Percentiles rank a stretch among this genome's conserved stretches.
phyloP scores from a whole-genome alignment of 1,140 invertebrate genomes.

The Pseudachorutes palmiensis region DNA sequence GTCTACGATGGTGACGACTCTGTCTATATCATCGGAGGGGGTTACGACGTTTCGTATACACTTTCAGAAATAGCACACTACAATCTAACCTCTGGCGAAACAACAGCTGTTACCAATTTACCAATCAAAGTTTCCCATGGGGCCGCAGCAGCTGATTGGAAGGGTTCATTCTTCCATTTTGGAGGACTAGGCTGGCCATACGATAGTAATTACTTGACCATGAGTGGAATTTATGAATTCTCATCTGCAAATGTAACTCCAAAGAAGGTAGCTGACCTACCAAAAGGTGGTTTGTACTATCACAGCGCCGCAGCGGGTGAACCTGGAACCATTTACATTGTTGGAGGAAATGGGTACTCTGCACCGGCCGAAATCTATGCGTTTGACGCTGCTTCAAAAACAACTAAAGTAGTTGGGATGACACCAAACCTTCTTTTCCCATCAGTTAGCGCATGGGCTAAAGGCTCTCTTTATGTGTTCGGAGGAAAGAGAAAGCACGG shows the following conservation, averaged over 20 bases:
- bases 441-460: not conserved
- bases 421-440: not conserved
- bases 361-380: not conserved
- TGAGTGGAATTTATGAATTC: too few relatives aligned
- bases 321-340: not conserved
- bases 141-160: not conserved
- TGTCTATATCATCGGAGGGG: not conserved
- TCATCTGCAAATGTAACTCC: not conserved
- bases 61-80: not conserved
- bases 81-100: not conserved
- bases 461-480: not conserved
- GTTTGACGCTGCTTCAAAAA: not conserved
- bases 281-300: not conserved
- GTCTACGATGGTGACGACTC: not conserved
- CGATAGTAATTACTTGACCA: too few relatives aligned
- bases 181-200: not conserved
- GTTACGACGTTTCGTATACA: not conserved
- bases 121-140: not conserved
- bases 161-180: not conserved
- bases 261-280: not conserved
- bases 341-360: not conserved
- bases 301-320: not conserved
- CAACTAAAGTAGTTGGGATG: not conserved
- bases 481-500: too few relatives aligned
- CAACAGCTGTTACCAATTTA: not conserved